These are phyloP conservation scores for Leptosomus discolor DNA, from an alignment of 2,113 vertebrate genomes.

Conservation along the genomic window DNA sequence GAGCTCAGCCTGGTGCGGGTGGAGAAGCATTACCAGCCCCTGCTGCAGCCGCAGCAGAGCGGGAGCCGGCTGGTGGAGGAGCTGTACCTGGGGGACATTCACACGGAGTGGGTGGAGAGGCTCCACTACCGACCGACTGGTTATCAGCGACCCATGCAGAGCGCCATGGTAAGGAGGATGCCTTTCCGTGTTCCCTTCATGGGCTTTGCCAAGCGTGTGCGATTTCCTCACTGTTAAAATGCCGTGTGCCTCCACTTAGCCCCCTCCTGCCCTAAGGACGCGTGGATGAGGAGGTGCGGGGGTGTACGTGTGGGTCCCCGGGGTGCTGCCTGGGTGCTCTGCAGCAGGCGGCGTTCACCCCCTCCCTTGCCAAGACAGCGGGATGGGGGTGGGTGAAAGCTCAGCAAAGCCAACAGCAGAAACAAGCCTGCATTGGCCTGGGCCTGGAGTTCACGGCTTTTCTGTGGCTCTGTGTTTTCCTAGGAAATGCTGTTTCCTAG, in stretches of 20 bases:
- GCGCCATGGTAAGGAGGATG: constrained; percentile 77
- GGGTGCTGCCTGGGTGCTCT: not conserved
- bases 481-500: not conserved
- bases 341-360: rapidly evolving
- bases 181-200: rapidly evolving
- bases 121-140: constrained; percentile 83
- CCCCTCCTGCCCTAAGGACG: not conserved
- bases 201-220: not conserved
- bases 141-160: constrained; percentile 88
- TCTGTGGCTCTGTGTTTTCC: not conserved
- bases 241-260: rapidly evolving
- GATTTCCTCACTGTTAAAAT: rapidly evolving
- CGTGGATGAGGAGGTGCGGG: rapidly evolving
- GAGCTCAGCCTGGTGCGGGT: constrained; percentile 84
- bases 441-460: not conserved
- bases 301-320: rapidly evolving
- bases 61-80: constrained; percentile 77
- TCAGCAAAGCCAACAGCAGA: not conserved
- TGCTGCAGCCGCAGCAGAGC: constrained; percentile 10
- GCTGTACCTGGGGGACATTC: constrained; percentile 87
- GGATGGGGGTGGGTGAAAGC: not conserved
- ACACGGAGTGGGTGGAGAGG: constrained; percentile 83
- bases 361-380: not conserved
- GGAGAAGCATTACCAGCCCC: constrained; percentile 74
- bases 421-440: rapidly evolving